Conservation (phyloP, 2,113 vertebrate species). For the Nibea coibor region DNA sequence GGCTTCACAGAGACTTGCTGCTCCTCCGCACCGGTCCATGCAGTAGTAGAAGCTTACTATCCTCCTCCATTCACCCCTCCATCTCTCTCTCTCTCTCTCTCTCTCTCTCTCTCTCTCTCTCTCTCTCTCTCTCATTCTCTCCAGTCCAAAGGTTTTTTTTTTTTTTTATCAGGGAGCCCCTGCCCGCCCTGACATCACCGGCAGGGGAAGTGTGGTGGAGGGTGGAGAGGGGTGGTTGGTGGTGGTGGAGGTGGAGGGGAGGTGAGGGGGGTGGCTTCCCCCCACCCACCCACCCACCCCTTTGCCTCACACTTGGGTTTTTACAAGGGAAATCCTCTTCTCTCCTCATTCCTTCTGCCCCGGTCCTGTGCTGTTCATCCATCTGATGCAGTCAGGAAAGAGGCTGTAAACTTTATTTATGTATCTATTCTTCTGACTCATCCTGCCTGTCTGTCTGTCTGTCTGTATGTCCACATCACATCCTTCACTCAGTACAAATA, state of each 20-base stretch:
- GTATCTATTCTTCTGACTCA: slow-evolving; percentile 34
- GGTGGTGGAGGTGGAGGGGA: slow-evolving; percentile 10
- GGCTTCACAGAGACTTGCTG: slow-evolving; percentile 66
- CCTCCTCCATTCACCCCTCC: slow-evolving; percentile 74
- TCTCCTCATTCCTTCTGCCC: slow-evolving; percentile 25
- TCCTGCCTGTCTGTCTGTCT: slow-evolving; percentile 11
- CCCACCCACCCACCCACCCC: not conserved
- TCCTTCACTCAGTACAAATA: not conserved
- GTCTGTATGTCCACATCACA: slow-evolving; percentile 3
- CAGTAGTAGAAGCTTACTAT: slow-evolving; percentile 66
- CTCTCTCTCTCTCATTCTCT: slow-evolving; percentile 54
- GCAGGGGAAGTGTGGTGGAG: slow-evolving; percentile 60
- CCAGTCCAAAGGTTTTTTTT: slow-evolving; percentile 71
- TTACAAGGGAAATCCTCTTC: slow-evolving; percentile 77
- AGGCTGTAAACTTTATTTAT: slow-evolving; percentile 54
- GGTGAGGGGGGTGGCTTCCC: slow-evolving; percentile 2
- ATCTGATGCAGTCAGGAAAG: slow-evolving; percentile 43
- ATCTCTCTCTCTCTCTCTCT: slow-evolving; percentile 51
- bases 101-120: slow-evolving; percentile 45
- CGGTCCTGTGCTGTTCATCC: slow-evolving; percentile 32
- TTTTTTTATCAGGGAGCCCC: slow-evolving; percentile 74
- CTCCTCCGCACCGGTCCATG: slow-evolving; percentile 73
- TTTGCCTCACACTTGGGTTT: slow-evolving; percentile 64
- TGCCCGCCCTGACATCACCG: slow-evolving; percentile 81
- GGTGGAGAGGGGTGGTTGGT: not conserved